Conservation (phyloP, 2,888 invertebrate species). For the Scaptomyza tumidula region DNA sequence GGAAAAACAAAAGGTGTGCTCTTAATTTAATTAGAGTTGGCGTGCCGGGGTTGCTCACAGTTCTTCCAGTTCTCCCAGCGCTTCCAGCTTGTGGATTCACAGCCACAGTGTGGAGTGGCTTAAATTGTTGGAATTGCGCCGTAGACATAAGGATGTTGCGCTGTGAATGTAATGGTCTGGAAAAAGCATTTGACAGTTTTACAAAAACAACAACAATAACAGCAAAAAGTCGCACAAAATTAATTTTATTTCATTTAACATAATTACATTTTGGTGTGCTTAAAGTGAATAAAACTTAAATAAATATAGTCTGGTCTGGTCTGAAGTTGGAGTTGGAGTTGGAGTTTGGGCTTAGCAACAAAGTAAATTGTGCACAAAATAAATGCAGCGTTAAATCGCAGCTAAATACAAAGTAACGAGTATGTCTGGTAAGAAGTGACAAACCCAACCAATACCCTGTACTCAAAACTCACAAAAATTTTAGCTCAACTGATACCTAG, state of each 20-base stretch:
- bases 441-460: background rate
- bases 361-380: slow-evolving; percentile 30
- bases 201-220: slow-evolving; percentile 15
- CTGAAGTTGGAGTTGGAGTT: background rate
- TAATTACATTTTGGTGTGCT: slow-evolving; percentile 67
- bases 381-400: slow-evolving; percentile 68
- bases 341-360: background rate
- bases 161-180: slow-evolving; percentile 72
- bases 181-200: slow-evolving; percentile 69
- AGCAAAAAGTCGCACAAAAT: slow-evolving; percentile 47
- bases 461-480: no score
- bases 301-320: slow-evolving; percentile 55
- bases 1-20: slow-evolving; percentile 69
- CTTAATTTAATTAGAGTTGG: slow-evolving; percentile 78
- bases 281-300: slow-evolving; percentile 71
- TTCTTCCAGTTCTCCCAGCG: background rate
- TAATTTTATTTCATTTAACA: slow-evolving; percentile 75
- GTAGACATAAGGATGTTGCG: slow-evolving; percentile 29
- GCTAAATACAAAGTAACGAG: slow-evolving; percentile 27
- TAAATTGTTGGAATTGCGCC: slow-evolving; percentile 25
- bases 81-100: slow-evolving; percentile 7
- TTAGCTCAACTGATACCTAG: no score
- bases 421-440: background rate
- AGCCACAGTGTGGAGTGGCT: slow-evolving; percentile 15
- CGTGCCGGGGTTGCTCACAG: slow-evolving; percentile 30